These are phyloP conservation scores for Sebastes miniatus DNA, from an alignment of 2,797 vertebrate species.

Conservation along the genomic window DNA sequence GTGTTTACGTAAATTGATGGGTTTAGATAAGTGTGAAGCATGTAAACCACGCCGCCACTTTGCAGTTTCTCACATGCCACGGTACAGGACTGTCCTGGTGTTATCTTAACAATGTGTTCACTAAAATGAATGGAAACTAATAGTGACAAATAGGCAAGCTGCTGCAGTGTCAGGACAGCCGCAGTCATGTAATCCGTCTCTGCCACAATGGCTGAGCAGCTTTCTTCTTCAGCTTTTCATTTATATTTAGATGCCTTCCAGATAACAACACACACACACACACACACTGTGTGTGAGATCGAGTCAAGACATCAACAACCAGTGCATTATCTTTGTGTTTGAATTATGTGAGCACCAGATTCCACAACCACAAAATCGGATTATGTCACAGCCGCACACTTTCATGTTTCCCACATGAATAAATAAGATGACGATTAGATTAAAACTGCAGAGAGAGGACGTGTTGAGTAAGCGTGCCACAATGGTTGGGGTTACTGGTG, in stretches of 20 bases:
- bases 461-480: not conserved
- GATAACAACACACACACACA: slow-evolving; percentile 6
- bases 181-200: slow-evolving; percentile 25
- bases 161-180: slow-evolving; percentile 11
- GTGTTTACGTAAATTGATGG: slow-evolving; percentile 42
- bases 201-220: not conserved
- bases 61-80: slow-evolving; percentile 26
- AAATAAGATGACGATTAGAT: not conserved
- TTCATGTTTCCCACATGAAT: slow-evolving; percentile 4
- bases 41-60: slow-evolving; percentile 6
- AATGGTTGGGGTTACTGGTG: not conserved
- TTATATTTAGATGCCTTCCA: slow-evolving; percentile 14
- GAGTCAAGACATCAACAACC: not conserved
- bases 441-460: not conserved
- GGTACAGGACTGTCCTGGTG: slow-evolving; percentile 3
- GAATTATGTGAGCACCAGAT: slow-evolving; percentile 14
- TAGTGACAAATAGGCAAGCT: slow-evolving; percentile 45
- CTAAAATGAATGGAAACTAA: slow-evolving; percentile 49
- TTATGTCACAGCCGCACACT: slow-evolving; percentile 11
- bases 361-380: slow-evolving; percentile 15
- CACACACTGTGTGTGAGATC: not conserved
- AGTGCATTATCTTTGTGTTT: not conserved
- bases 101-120: slow-evolving; percentile 29
- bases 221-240: slow-evolving; percentile 1
- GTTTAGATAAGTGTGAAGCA: slow-evolving; percentile 36